phyloP scores from a whole-genome alignment of 2,888 invertebrate species.

The Phortica magna region DNA sequence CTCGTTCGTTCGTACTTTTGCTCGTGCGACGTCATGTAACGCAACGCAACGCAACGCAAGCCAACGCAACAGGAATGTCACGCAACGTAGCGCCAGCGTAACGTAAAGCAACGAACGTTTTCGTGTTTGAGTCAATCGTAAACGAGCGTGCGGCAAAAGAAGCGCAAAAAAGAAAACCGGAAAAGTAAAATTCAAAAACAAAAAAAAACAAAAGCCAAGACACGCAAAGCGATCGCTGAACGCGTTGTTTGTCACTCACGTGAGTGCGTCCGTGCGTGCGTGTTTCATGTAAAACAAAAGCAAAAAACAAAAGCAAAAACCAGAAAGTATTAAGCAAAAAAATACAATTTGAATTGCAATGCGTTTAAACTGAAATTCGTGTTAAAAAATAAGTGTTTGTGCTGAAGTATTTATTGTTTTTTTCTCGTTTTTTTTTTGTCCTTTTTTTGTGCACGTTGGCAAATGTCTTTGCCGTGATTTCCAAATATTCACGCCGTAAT shows the following conservation, averaged over 20 bases:
- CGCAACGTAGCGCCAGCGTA: not conserved
- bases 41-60: not conserved
- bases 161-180: not conserved
- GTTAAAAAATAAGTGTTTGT: not conserved
- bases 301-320: not conserved
- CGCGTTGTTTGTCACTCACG: no score
- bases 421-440: not conserved
- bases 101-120: not conserved
- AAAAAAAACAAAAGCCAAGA: no score
- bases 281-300: not conserved
- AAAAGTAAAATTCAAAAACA: not conserved
- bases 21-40: not conserved
- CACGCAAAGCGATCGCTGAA: no score
- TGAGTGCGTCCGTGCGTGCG: no score
- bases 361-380: slow-evolving; percentile 4
- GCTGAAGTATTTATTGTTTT: not conserved
- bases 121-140: not conserved
- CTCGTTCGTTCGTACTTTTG: not conserved
- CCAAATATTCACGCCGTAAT: not conserved
- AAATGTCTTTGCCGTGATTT: not conserved
- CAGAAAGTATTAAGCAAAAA: not conserved
- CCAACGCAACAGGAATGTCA: not conserved
- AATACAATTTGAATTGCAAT: not conserved
- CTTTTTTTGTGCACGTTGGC: not conserved
- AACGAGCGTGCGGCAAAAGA: no score